Base-by-base conservation (phyloP, 2,113 vertebrate genomes). In the Mastomys natalensis region DNA sequence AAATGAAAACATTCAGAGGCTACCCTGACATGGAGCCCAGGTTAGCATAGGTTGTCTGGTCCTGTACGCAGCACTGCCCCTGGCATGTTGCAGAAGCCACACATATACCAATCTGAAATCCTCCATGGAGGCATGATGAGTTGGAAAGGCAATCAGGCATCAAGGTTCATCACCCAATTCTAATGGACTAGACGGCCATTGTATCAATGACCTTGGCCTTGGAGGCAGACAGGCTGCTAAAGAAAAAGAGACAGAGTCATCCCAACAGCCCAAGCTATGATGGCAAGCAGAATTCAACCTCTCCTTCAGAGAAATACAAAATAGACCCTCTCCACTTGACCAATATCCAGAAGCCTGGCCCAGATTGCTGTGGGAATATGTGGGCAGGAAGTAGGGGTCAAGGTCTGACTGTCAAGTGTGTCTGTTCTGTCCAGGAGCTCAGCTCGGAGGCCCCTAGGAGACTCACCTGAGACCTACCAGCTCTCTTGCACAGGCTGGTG, bases 101-200 rank as follows among this genome's bases (percentile, higher is more conserved):
- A 31, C 9, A 16, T 11, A 15, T 24, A 53, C 19, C 64, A 8
- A 88, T 26, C 13, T 40, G 29, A 81, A n/a, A 6, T 10, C 43
- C 5, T 16, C 9, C 3, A 9, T 0, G 2, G 2, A 68, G 22
- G 22, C 34, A 7, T 0, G 4, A 0, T 5, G 1, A 1, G 17
- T 34, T 0, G 34, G 4, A 73, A 64, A 58, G 34, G 80, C 4
- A 4, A 0, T 66, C 21, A 5, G 51, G 7, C 15, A n/a, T 0
- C 3, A 1, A 60, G 62, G 17, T 21, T 0, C 16, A 22, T 12
- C 0, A 7, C 11, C 21, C 2, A 45, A 21, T 48, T 12, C 55
- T 17, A 24, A 11, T 15, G 13, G 19, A 40, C 8, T 10, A 22
- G 17, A 12, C 1, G 3, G 1, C 2, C 1, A 0, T 16, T 19